Evolutionary conservation across 2,888 invertebrate genomes (phyloP).

Genomic region (Pristionchus mayeri): DNA sequence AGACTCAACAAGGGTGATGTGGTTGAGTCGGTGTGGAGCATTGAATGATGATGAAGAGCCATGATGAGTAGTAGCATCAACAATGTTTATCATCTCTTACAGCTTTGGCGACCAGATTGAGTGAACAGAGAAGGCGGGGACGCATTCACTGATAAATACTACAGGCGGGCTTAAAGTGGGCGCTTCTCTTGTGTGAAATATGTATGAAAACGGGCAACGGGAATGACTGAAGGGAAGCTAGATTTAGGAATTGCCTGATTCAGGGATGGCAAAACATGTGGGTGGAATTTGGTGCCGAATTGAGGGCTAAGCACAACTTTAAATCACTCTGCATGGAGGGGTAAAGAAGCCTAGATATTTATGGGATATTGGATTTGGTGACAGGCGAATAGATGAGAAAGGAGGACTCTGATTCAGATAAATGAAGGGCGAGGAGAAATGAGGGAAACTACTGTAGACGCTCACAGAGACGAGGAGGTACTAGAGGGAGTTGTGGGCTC

Average conservation of each 20-base stretch:
- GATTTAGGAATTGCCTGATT: not conserved
- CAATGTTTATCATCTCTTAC: not conserved
- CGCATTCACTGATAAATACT: conserved; percentile 35
- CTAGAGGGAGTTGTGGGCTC: not conserved
- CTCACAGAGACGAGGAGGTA: not conserved
- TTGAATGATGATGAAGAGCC: not conserved
- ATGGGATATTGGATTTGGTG: conserved; percentile 37
- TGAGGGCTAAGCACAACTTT: conserved; percentile 35
- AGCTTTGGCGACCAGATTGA: conserved; percentile 10
- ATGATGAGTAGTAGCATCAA: not conserved
- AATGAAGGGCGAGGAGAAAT: not conserved
- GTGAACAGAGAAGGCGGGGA: not conserved
- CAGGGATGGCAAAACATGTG: not conserved
- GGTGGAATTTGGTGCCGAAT: not conserved
- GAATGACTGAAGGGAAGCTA: conserved; percentile 14
- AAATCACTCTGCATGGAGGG: not conserved
- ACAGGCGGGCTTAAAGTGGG: not conserved
- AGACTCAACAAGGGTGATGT: too few relatives aligned
- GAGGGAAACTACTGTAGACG: conserved; percentile 27
- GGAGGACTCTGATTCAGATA: conserved; percentile 23
- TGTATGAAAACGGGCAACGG: conserved; percentile 34
- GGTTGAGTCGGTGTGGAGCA: too few relatives aligned
- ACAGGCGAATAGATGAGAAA: conserved; percentile 1
- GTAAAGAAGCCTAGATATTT: conserved; percentile 14
- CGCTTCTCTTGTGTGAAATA: not conserved